Base-by-base conservation (phyloP, 2,888 invertebrate species). In the Dione juno region DNA sequence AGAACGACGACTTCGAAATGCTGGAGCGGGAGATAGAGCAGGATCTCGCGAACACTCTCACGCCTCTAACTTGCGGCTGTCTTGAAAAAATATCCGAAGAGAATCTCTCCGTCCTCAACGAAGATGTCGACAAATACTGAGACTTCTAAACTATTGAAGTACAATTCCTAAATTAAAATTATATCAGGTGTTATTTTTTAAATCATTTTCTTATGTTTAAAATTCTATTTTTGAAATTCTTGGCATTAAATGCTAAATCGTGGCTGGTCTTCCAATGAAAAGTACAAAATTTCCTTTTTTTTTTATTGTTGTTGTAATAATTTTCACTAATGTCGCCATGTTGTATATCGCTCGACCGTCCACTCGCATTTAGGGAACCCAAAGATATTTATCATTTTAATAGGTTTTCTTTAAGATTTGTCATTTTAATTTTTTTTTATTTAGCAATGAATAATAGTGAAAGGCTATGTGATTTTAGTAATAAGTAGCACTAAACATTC, bases 401-500 rank as follows among this genome's bases (percentile, higher is more conserved):
- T 83, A 81, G 82, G 81, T 79, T 84, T 82, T 80, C 78, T 78
- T 79, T 78, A 79, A 80, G 77, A 75, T 78, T 75, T 75, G 72
- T 76, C 82, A 82, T 80, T 82, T 80, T 77, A 77, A 72, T 67
- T 67, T 76, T 75, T 76, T 79, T 73, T 74, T 3, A 28, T 68
- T 74, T 72, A 61, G n/a, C 45, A 61, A 61, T 61, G 28, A 45
- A 70, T 71, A 71, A 66, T 80, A 79, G 81, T 78, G 80, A 81
- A 78, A 83, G 79, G 87, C 88, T 89, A 88, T 88, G 92, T 92
- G 92, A 92, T 92, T 84, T 84, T 90, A 88, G 86, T 57, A 82
- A 71, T 92, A 90, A 90, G 90, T 80, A 81, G 86, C 90, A 90
- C 89, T 72, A 79, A 82, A 84, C 90, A 90, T 92, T 91, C 92